These are phyloP conservation scores for Pollimyrus isidori DNA, from an alignment of 2,113 vertebrate genomes.

Conservation along the genomic window DNA sequence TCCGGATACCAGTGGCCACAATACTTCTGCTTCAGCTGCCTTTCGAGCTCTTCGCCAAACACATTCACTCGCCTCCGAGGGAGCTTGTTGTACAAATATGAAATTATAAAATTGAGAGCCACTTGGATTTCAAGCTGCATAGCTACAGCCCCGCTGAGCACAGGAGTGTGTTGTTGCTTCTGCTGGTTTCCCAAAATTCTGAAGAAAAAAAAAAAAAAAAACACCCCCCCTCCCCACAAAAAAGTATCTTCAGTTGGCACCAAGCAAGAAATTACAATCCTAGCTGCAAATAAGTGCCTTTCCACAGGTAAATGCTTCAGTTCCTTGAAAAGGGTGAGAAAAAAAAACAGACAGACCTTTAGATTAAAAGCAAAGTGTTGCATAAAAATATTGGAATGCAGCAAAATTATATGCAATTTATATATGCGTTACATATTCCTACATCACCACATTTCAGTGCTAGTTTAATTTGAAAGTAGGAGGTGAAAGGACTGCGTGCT, in stretches of 20 bases:
- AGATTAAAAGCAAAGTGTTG: neutral
- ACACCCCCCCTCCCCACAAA: slow-evolving; percentile 47
- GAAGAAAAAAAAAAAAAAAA: slow-evolving; percentile 25
- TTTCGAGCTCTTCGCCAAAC: slow-evolving; percentile 94
- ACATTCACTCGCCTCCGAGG: slow-evolving; percentile 95
- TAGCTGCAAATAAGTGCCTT: slow-evolving; percentile 70
- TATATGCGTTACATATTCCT: neutral
- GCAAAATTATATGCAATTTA: neutral
- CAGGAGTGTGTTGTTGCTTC: slow-evolving; percentile 25
- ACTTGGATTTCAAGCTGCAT: slow-evolving; percentile 99
- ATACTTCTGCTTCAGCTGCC: slow-evolving; percentile 95
- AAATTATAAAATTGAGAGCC: slow-evolving; percentile 99
- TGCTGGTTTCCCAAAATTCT: neutral
- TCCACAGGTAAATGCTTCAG: slow-evolving; percentile 68
- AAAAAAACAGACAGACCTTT: slow-evolving; percentile 31
- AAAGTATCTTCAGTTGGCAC: slow-evolving; percentile 58
- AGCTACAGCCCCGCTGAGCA: slow-evolving; percentile 64
- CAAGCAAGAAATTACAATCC: slow-evolving; percentile 61
- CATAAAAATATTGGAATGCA: neutral
- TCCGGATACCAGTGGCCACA: slow-evolving; percentile 99
- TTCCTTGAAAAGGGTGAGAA: slow-evolving; percentile 64
- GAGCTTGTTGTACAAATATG: slow-evolving; percentile 98
- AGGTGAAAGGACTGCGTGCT: neutral
- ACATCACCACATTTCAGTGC: neutral
- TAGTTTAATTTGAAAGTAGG: neutral